Percentiles rank a stretch among this genome's conserved stretches.
These are phyloP conservation scores for Eidolon dupreanum DNA, from an alignment of 2,797 vertebrate species.

Conservation along the genomic window DNA sequence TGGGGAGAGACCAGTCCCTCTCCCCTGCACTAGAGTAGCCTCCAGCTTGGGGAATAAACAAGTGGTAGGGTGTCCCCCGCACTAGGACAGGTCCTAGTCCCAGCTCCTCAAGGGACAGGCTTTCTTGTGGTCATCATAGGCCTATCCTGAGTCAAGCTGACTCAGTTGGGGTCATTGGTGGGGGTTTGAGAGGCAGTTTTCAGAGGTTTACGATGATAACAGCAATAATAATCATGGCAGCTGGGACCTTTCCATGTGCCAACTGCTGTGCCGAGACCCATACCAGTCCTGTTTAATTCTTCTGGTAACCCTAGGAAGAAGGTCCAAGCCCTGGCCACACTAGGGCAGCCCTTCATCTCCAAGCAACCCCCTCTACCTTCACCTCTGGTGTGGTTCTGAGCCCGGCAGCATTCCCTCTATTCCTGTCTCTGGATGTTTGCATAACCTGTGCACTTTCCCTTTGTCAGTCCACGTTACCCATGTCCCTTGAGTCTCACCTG, in stretches of 20 bases:
- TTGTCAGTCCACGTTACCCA: fast-evolving
- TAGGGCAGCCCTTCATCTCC: neutral
- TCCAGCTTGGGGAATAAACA: neutral
- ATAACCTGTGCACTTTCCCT: neutral
- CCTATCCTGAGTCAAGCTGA: neutral
- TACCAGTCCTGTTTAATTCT: neutral
- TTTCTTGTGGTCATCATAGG: neutral
- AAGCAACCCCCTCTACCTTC: neutral
- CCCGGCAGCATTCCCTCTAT: too few species aligned
- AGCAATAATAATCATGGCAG: neutral
- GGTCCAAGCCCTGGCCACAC: fast-evolving
- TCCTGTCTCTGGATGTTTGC: neutral
- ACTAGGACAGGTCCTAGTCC: neutral
- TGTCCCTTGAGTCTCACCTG: neutral
- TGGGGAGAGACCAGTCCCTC: neutral
- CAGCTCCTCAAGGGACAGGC: neutral
- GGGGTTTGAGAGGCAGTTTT: neutral
- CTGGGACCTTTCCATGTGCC: neutral
- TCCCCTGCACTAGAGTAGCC: neutral
- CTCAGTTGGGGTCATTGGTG: neutral
- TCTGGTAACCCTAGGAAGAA: neutral
- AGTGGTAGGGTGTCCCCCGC: neutral
- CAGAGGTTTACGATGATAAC: neutral
- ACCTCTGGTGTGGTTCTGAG: neutral
- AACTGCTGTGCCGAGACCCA: neutral